Percentiles rank a stretch among this genome's conserved stretches.
phyloP scores from a whole-genome alignment of 2,113 vertebrate species.

The Limnothrissa miodon region DNA sequence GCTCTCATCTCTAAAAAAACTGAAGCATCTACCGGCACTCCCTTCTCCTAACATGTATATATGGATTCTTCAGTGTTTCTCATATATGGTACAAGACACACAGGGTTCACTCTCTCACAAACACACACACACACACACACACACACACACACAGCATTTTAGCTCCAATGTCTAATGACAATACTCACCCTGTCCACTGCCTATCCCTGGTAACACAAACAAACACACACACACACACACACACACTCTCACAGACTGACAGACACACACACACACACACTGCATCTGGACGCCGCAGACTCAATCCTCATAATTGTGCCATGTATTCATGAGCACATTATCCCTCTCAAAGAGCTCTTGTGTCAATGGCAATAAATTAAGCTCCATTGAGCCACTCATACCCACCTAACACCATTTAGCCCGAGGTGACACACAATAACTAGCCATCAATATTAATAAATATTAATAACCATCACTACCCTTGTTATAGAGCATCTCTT shows the following conservation, averaged over 20 bases:
- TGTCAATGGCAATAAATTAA: slow-evolving; percentile 6
- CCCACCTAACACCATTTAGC: not conserved
- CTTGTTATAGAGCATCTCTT: not conserved
- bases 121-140: slow-evolving; percentile 12
- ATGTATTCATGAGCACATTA: not conserved
- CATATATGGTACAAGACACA: not conserved
- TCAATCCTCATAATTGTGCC: not conserved
- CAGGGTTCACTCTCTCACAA: not conserved
- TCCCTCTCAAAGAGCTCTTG: not conserved
- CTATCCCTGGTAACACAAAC: no score
- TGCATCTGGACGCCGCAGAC: not conserved
- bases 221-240: slow-evolving; percentile 5
- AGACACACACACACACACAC: not conserved
- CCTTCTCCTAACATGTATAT: not conserved
- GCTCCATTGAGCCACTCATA: not conserved
- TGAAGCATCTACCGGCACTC: not conserved
- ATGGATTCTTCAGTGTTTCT: not conserved
- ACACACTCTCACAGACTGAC: not conserved
- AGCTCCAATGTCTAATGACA: no score
- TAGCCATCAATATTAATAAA: no score
- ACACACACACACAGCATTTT: slow-evolving; percentile 10
- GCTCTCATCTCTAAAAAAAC: not conserved
- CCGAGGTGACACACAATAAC: not conserved
- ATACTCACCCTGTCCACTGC: no score
- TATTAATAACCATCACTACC: not conserved